Percentiles rank a stretch among this genome's conserved stretches.
phyloP scores from a whole-genome alignment of 2,113 vertebrate species.

The Macaca mulatta region DNA sequence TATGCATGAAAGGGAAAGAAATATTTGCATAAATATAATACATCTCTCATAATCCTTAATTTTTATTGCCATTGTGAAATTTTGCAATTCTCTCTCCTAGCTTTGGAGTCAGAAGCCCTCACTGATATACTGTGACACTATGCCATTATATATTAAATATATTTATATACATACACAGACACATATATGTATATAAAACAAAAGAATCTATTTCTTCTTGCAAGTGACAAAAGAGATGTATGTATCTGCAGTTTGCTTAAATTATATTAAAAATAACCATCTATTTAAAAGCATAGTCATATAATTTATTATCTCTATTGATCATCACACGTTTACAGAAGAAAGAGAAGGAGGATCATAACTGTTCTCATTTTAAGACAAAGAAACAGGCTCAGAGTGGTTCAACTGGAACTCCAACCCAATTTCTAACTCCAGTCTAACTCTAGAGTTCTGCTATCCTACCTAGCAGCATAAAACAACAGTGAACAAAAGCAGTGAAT shows the following conservation, averaged over 20 bases:
- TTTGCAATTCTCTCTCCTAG: not conserved
- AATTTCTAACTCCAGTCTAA: not conserved
- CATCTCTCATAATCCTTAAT: not conserved
- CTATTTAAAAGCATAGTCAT: not conserved
- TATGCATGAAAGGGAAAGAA: slow-evolving; percentile 10
- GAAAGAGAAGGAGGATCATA: not conserved
- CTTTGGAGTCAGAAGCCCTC: not conserved
- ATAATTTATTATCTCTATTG: not conserved
- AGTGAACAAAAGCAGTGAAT: not conserved
- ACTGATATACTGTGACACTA: not conserved
- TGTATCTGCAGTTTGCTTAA: not conserved
- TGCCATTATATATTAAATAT: not conserved
- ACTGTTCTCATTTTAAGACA: not conserved
- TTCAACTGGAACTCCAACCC: not conserved
- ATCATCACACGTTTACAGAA: not conserved
- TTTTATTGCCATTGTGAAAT: not conserved
- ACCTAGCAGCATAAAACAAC: not conserved
- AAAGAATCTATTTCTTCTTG: not conserved
- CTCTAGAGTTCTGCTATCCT: not conserved
- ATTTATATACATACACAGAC: not conserved
- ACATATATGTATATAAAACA: not conserved
- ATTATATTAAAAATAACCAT: not conserved
- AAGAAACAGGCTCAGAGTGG: not conserved
- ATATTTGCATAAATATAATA: not conserved
- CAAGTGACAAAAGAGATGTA: not conserved